Evolutionary conservation across 2,113 vertebrate genomes (phyloP), one percentile per base, ranked within the genome.

Genomic region (Dasyornis broadbenti): DNA sequence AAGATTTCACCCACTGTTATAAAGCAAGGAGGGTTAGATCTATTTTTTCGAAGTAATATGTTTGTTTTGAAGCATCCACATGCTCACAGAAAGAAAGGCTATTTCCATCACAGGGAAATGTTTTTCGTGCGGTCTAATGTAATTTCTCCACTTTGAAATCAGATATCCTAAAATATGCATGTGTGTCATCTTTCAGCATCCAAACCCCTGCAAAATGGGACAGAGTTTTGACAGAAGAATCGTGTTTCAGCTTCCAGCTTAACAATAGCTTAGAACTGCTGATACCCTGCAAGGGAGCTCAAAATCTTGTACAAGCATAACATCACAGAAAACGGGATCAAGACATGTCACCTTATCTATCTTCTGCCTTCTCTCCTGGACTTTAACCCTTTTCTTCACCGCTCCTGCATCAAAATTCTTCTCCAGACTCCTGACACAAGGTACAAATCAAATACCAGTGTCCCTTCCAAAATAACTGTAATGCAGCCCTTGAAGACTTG

Each of bases 181-280:
- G 30, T 60, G n/a, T 88, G 75, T 33, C 64, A 66, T 82, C 86
- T 94, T 96, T 91, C 95, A 96, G 50, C 82, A 68, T 77, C 47
- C 68, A 68, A 70, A 42, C 3, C 16, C 37, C 77, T 82, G 69
- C 72, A 95, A 76, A 96, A 90, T 39, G 64, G 75, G 71, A 94
- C 50, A 77, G 56, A 53, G 79, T 63, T 94, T 65, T 86, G 54
- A 76, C 83, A 93, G 53, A 68, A 86, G 81, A 54, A 61, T 53
- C 4, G 0, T 12, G 7, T 85, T 95, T 91, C 80, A 60, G 30
- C 60, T 88, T 69, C 35, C 78, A 93, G 23, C 27, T 91, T 72
- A 72, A 88, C 83, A 93, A 45, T n/a, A 78, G 61, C 56, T 94
- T 60, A 88, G 83, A 94, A 60, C 42, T 70, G 61, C 54, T 71